Base-by-base conservation (phyloP, 2,113 vertebrate species). In the Mobula birostris region DNA sequence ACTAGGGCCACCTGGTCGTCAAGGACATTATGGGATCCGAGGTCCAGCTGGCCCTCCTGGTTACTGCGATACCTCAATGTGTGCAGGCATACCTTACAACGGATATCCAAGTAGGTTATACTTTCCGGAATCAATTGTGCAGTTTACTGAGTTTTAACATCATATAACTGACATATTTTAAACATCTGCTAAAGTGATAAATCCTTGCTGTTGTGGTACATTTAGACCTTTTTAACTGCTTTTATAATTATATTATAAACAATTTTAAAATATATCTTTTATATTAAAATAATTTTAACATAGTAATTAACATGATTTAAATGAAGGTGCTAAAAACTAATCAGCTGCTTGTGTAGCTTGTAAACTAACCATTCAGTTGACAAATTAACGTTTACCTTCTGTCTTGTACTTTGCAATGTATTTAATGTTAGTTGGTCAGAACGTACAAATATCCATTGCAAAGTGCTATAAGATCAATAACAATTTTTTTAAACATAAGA, bases 31-130 rank as follows among this genome's bases (percentile, higher is more conserved):
- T 78, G 99, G 99, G 74, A 97, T 97, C 74, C 96, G 96, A 0
- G 99, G 99, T 19, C 96, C 98, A 94, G 97, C 98, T 80, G 99
- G 99, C 0, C 98, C 98, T 0, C 97, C 98, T 48, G 99, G 99
- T n/a, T 99, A 99, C 95, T 99, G 99, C 70, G 99, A 99, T 95
- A 99, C 99, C 7, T 99, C 99, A 80, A 98, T 98, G 96, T 99
- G 99, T 94, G 97, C 98, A 32, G 99, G 99, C 94, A 99, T 99
- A 95, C 98, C 98, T 88, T 99, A 99, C 97, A 99, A 99, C 0
- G 98, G 98, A 96, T 99, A 99, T 95, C 96, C 96, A 97, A 98
- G 99, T 99, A 97, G 0, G 98, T 96, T n/a, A 79, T 56, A 14
- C 9, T 63, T 14, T n/a, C 14, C 27, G 1, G 58, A 88, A 63